phyloP scores from a whole-genome alignment of 2,888 invertebrate species.

The Dryocosmus kuriphilus region DNA sequence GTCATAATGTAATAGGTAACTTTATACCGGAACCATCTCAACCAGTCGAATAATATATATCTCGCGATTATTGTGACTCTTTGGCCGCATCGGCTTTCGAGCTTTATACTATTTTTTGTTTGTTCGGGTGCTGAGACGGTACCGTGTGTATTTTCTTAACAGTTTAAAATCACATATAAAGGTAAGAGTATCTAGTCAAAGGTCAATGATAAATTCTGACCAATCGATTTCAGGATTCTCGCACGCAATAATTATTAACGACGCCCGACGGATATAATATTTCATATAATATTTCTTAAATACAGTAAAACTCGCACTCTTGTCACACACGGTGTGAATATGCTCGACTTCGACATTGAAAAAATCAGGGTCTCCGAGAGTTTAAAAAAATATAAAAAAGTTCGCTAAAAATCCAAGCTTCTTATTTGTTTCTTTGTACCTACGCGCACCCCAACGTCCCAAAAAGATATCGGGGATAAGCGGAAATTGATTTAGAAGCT shows the following conservation, averaged over 20 bases:
- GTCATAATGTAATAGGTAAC: constrained; percentile 75
- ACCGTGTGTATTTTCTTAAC: constrained; percentile 66
- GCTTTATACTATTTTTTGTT: constrained; percentile 34
- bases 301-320: constrained; percentile 44
- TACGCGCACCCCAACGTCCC: neutral
- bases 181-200: constrained; percentile 68
- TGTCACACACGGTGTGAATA: constrained; percentile 22
- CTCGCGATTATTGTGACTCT: constrained; percentile 30
- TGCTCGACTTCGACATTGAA: constrained; percentile 35
- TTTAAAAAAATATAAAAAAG: constrained; percentile 41
- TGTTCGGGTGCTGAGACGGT: constrained; percentile 55
- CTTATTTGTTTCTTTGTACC: constrained; percentile 3
- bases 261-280: constrained; percentile 27
- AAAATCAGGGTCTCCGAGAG: constrained; percentile 14
- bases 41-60: constrained; percentile 38
- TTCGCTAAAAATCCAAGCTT: constrained; percentile 28
- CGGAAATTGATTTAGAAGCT: constrained; percentile 5
- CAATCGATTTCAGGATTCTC: constrained; percentile 54
- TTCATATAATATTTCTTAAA: constrained; percentile 39
- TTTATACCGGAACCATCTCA: constrained; percentile 69
- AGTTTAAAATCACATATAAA: constrained; percentile 76
- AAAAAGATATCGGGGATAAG: neutral
- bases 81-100: constrained; percentile 39
- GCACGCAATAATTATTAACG: constrained; percentile 45
- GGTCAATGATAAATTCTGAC: constrained; percentile 55